phyloP scores from a whole-genome alignment of 2,888 invertebrate species.

The Pasiphila rectangulata region DNA sequence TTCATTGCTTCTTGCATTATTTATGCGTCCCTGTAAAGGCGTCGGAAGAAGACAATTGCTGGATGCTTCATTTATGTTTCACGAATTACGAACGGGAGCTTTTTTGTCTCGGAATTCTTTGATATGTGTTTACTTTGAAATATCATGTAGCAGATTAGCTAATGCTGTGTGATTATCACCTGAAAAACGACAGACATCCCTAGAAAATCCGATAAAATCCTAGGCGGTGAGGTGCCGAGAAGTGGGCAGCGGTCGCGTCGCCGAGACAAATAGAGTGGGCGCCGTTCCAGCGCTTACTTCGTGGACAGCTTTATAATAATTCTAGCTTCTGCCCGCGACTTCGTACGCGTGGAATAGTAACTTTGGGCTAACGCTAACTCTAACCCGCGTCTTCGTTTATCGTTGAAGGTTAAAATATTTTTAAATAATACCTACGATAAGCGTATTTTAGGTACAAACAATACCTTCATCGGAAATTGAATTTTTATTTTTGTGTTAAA shows the following conservation, averaged over 20 bases:
- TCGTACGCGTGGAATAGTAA: too few species aligned
- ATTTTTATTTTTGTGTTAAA: too few species aligned
- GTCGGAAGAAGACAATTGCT: conserved; percentile 10
- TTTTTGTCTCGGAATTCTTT: neutral
- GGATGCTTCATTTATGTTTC: conserved; percentile 26
- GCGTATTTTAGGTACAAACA: too few species aligned
- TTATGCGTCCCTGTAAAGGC: conserved; percentile 25
- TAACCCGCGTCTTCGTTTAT: too few species aligned
- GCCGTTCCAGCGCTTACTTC: conserved; percentile 53
- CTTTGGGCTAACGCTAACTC: too few species aligned
- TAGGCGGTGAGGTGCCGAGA: conserved; percentile 57
- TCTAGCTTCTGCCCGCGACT: too few species aligned
- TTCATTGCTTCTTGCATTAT: conserved; percentile 27
- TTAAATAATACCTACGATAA: too few species aligned
- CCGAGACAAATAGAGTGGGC: conserved; percentile 69
- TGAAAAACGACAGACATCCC: conserved; percentile 44
- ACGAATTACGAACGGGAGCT: conserved; percentile 7
- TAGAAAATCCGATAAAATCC: conserved; percentile 67
- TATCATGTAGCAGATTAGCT: neutral
- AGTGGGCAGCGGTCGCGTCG: conserved; percentile 68
- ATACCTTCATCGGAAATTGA: too few species aligned
- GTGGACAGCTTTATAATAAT: conserved; percentile 61
- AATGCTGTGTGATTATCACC: conserved; percentile 23
- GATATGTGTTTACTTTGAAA: neutral
- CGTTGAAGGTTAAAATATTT: too few species aligned